phyloP scores from a whole-genome alignment of 1,140 invertebrate genomes.

The Schmidtea mediterranea region DNA sequence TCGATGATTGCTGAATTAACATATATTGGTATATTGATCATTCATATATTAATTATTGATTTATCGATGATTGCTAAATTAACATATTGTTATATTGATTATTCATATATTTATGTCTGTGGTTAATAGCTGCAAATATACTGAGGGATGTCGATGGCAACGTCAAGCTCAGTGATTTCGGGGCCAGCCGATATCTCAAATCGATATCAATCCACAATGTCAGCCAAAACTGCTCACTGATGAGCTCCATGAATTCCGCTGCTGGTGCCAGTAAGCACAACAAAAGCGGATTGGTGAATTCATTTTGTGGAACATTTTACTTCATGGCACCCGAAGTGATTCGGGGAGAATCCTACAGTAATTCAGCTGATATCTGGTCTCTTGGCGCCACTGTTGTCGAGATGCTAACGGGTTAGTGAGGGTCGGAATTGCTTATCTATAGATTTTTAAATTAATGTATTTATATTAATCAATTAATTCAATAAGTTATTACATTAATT shows the following conservation, averaged over 20 bases:
- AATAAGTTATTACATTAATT: no score
- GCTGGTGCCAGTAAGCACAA: no score
- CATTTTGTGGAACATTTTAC: slow-evolving; percentile 83
- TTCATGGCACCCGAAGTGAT: slow-evolving; percentile 82
- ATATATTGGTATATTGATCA: no score
- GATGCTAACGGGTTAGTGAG: slow-evolving; percentile 59
- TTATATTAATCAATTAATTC: no score
- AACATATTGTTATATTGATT: not conserved
- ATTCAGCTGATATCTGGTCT: slow-evolving; percentile 44
- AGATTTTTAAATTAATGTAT: no score
- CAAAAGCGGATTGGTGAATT: slow-evolving; percentile 18
- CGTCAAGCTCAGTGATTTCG: slow-evolving; percentile 28
- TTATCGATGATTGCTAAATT: no score
- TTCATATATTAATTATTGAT: no score
- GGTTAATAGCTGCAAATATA: slow-evolving; percentile 17
- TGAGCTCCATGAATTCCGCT: no score
- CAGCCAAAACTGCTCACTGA: not conserved
- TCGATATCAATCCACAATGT: slow-evolving; percentile 14
- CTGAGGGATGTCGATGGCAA: slow-evolving; percentile 22
- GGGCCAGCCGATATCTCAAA: slow-evolving; percentile 23
- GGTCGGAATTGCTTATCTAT: no score
- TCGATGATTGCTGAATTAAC: no score
- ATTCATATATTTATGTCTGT: slow-evolving; percentile 13
- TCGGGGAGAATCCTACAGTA: slow-evolving; percentile 56
- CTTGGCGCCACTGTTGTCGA: slow-evolving; percentile 44